Conservation (phyloP, 2,888 invertebrate species). For the Platycheirus albimanus region DNA sequence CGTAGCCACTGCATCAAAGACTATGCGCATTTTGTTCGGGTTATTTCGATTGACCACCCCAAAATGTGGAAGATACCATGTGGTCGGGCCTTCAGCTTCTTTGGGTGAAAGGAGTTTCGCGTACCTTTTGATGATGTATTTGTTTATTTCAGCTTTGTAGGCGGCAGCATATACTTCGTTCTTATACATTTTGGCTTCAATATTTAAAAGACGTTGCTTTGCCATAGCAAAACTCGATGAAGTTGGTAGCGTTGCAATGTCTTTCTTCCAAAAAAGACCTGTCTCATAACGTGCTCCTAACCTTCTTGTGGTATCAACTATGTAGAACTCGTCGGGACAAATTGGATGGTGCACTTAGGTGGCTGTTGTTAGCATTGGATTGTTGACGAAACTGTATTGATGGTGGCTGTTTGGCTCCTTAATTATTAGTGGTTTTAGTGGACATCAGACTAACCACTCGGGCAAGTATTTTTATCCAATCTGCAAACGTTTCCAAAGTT, state of each 20-base stretch:
- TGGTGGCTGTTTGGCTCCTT: too few species aligned
- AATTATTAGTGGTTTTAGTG: neutral
- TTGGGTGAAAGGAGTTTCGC: too few species aligned
- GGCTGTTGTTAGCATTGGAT: too few species aligned
- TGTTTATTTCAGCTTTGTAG: conserved; percentile 49
- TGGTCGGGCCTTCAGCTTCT: too few species aligned
- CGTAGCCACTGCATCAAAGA: too few species aligned
- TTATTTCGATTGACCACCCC: too few species aligned
- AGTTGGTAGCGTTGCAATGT: conserved; percentile 31
- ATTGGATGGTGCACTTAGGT: too few species aligned
- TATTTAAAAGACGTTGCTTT: conserved; percentile 45
- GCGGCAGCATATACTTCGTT: conserved; percentile 41
- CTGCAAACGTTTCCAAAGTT: conserved; percentile 45
- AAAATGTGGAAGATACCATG: too few species aligned
- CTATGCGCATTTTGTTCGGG: too few species aligned
- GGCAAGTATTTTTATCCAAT: neutral
- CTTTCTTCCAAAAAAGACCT: conserved; percentile 58
- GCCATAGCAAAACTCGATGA: conserved; percentile 57
- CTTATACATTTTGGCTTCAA: conserved; percentile 56
- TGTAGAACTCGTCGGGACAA: too few species aligned
- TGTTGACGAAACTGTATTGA: too few species aligned
- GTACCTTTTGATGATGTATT: conserved; percentile 33
- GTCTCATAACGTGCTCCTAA: neutral
- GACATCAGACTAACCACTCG: neutral
- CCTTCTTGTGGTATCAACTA: neutral